phyloP scores from a whole-genome alignment of 1,140 invertebrate genomes.

The Papilio dardanus region DNA sequence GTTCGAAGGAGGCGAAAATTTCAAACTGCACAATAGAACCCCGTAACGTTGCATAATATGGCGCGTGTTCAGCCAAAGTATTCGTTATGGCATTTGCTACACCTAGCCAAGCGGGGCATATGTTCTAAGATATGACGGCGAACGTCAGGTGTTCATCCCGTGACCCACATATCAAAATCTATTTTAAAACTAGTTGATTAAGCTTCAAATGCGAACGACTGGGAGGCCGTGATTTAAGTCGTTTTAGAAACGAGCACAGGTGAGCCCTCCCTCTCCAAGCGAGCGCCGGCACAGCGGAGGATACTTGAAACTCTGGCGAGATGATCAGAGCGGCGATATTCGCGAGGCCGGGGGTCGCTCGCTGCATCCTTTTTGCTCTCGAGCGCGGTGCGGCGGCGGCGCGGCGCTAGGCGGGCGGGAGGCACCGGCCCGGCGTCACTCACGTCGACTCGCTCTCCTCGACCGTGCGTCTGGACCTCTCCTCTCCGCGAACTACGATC shows the following conservation, averaged over 20 bases:
- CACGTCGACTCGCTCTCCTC: constrained; percentile 75
- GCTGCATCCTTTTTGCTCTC: constrained; percentile 79
- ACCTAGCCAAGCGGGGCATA: constrained; percentile 80
- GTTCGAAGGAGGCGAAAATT: constrained; percentile 69
- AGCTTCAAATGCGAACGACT: constrained; percentile 50
- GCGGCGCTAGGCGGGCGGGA: constrained; percentile 75
- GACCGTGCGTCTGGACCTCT: constrained; percentile 77
- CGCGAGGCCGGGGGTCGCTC: constrained; percentile 64
- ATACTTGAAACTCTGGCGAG: constrained; percentile 77
- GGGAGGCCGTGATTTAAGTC: constrained; percentile 47
- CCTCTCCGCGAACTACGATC: constrained; percentile 76
- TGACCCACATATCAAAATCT: constrained; percentile 50
- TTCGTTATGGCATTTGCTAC: constrained; percentile 81
- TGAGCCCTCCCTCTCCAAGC: constrained; percentile 75
- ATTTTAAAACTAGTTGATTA: constrained; percentile 53
- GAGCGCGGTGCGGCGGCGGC: constrained; percentile 58
- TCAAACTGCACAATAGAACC: constrained; percentile 74
- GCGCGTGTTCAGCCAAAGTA: constrained; percentile 79
- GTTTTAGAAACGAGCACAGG: constrained; percentile 47
- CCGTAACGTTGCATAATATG: constrained; percentile 79
- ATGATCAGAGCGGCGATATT: constrained; percentile 77
- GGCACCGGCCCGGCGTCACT: constrained; percentile 71
- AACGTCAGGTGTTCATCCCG: constrained; percentile 80
- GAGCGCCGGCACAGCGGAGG: constrained; percentile 69
- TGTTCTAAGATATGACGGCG: constrained; percentile 78